Evolutionary conservation across 2,888 invertebrate species (phyloP).

Genomic region (Hemaris fuciformis): DNA sequence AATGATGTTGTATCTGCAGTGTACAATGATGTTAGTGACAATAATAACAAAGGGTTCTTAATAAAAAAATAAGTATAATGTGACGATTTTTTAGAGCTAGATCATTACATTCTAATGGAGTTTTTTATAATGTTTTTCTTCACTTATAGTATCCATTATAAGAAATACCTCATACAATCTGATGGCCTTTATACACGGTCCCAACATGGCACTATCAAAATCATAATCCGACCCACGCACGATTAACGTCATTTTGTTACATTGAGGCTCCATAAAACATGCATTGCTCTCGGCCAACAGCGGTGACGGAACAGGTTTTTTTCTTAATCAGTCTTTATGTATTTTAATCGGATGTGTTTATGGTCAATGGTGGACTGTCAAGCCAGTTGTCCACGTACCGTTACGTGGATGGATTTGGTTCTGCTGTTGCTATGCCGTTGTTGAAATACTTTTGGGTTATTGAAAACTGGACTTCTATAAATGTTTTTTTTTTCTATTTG

Average conservation of each 20-base stretch:
- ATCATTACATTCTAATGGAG: too few relatives aligned
- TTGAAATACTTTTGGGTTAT: neutral
- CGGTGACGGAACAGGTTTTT: neutral
- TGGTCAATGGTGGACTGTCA: neutral
- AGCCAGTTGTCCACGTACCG: neutral
- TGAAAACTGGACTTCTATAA: neutral
- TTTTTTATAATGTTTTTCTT: too few relatives aligned
- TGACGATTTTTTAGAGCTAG: too few relatives aligned
- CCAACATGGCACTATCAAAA: neutral
- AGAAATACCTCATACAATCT: neutral
- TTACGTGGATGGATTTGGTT: neutral
- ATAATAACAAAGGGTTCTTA: too few relatives aligned
- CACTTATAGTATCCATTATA: too few relatives aligned
- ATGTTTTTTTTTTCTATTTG: too few relatives aligned
- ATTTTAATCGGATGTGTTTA: constrained; percentile 4
- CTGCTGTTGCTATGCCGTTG: neutral
- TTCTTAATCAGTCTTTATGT: neutral
- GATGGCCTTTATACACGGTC: neutral
- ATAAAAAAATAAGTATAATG: too few relatives aligned
- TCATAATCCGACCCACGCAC: neutral
- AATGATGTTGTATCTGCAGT: too few relatives aligned
- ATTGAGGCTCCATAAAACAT: neutral
- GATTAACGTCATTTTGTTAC: neutral
- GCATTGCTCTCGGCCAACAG: neutral
- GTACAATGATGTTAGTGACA: too few relatives aligned